Evolutionary conservation across 2,113 vertebrate species (phyloP), one percentile per base, ranked within the genome.

Genomic region (Solea solea): DNA sequence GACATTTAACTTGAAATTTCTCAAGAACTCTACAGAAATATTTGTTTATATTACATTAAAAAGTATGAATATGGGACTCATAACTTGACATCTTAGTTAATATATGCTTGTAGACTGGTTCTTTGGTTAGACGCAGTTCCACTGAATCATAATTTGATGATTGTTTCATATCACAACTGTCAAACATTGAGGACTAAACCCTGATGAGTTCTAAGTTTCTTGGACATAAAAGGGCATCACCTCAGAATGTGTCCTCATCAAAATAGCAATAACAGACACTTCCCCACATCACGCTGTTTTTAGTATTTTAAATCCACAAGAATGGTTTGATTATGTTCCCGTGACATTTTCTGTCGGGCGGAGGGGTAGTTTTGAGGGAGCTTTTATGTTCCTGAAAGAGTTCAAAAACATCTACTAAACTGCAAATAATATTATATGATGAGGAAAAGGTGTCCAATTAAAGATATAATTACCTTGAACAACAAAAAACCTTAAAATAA

Each of bases 371-470:
- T 78, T 65, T 53, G 21, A 72, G 53, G 40, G 13, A 64, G 40
- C 66, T 65, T 77, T 83, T 66, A 54, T 77, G 61, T 60, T 6
- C 49, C 67, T 76, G 51, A 76, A 83, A 74, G 69, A 79, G 57
- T 87, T 87, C 45, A 85, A 83, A 88, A 84, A 65, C 69, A 81
- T 84, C 69, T 68, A 80, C 86, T 81, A 88, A 84, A 91, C 48
- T 80, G 70, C 9, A 41, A 85, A 83, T 81, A 80, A 80, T 79
- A 68, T 83, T 82, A 78, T 76, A 73, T 74, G 74, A 87, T 78
- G 80, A 76, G 62, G 40, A 87, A 84, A 90, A 75, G 42, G 62
- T 77, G 83, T 89, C 71, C 77, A 90, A 88, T 90, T 89, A 89
- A 90, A 90, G 80, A 85, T 72, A 84, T 76, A 89, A 82, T 82